These are phyloP conservation scores for Drosophila siamana DNA, from an alignment of 2,888 invertebrate species.

Conservation along the genomic window DNA sequence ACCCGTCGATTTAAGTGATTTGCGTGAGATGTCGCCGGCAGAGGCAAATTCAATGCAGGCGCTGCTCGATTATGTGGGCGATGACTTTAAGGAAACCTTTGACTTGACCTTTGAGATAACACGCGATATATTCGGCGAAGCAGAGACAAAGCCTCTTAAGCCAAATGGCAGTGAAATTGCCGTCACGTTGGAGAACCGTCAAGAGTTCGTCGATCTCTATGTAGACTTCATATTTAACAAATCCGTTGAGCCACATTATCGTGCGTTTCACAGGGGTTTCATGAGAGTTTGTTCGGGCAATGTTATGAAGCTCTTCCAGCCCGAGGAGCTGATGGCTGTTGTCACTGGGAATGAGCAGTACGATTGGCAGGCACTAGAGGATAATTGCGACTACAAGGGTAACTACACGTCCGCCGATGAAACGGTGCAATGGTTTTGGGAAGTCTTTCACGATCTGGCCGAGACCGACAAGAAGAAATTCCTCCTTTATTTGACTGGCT, in stretches of 20 bases:
- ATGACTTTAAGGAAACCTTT: conserved; percentile 95
- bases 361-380: conserved; percentile 96
- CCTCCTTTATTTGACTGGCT: conserved; percentile 96
- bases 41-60: conserved; percentile 91
- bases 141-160: conserved; percentile 90
- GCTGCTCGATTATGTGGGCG: conserved; percentile 92
- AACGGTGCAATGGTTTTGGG: conserved; percentile 94
- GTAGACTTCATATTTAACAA: conserved; percentile 95
- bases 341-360: conserved; percentile 97
- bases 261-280: conserved; percentile 91
- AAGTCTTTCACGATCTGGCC: conserved; percentile 94
- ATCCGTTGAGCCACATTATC: conserved; percentile 93
- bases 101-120: conserved; percentile 93
- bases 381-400: conserved; percentile 93
- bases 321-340: conserved; percentile 96
- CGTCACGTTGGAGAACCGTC: conserved; percentile 94
- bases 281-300: conserved; percentile 95
- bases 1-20: conserved; percentile 91
- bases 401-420: conserved; percentile 88
- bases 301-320: conserved; percentile 95
- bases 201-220: conserved; percentile 96
- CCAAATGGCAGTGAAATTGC: conserved; percentile 91
- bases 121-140: conserved; percentile 92
- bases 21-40: conserved; percentile 93
- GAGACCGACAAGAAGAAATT: conserved; percentile 96